Base-by-base conservation (phyloP, 2,113 vertebrate species). In the Nerophis lumbriciformis region DNA sequence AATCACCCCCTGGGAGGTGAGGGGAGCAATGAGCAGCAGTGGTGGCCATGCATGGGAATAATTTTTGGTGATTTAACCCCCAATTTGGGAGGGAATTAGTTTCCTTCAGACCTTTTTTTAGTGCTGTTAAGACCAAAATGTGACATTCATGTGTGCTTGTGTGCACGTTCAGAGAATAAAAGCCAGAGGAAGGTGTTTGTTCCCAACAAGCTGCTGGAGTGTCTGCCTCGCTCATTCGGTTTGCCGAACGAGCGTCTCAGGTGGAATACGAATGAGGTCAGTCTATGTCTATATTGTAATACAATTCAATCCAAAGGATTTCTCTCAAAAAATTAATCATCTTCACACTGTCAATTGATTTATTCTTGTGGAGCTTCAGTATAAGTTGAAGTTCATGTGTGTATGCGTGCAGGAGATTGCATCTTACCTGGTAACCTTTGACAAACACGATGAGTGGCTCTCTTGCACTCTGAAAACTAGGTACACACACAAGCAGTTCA, bases 261-360 rank as follows among this genome's bases (percentile, higher is more conserved):
- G 42, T 96, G 94, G 94, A 95, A 95, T 84, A 94, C 93, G 59
- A 96, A 95, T 19, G 94, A 95, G 93, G 93, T 92, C 6, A 49
- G 45, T 63, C 5, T 28, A 10, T 53, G 16, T 35, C 8, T 19
- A 13, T 51, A 19, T 1, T 16, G 1, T n/a, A 8, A 36, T 8
- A 3, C 13, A 35, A 35, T 42, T 42, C 8, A 11, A 9, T 45
- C 4, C 9, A 45, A 45, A 28, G 2, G 28, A 28, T 28, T 28
- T 28, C 28, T 2, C 28, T 28, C 42, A 45, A 12, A 45, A 45
- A 45, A 10, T 8, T 11, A 45, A 12, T 3, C 5, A 45, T 45
- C 9, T 45, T 45, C 42, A 45, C 42, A 45, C 42, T 11, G 42
- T 12, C 11, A 53, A 36, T 21, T 11, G 21, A 51, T 51, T 21